Base-by-base conservation (phyloP, 2,888 invertebrate species). In the Gari tellinella region DNA sequence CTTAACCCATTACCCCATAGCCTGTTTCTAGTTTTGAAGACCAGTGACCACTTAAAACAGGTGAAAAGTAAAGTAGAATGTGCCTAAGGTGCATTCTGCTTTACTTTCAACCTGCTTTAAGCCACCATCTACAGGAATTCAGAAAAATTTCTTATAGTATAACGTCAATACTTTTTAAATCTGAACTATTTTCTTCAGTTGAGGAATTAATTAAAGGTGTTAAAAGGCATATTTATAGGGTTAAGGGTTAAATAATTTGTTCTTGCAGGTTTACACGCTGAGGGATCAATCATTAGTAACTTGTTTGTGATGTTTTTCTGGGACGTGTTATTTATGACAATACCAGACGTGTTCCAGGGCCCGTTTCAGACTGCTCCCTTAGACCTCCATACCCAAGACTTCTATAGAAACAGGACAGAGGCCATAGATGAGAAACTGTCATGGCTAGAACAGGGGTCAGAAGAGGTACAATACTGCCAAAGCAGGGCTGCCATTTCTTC, bases 251-350 rank as follows among this genome's bases (percentile, higher is more conserved):
- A 26, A 10, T 37, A 4, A 17, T 48, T 46, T 40, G 53, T 25
- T 70, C 25, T 91, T 91, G 0, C 89, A 94, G 95, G 95, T 14
- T 92, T 94, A n/a, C 96, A 96, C 89, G 95, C 95, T 87, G 96
- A 96, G 90, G 95, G 95, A 1, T 92, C 94, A 0, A 93, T 95
- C 17, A 93, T 95, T 7, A 92, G 93, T 2, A 94, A 94, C 0
- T 89, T 96, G 64, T 95, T 95, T 90, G 93, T 93, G 41, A 91
- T 95, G 0, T 91, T 96, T 8, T 96, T 97, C 91, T 97, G 96
- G 96, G 95, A 96, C 80, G 94, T 96, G 2, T 94, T 97, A 52
- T 95, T 94, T 84, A 89, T 92, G 64, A 81, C 90, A 14, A 92
- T 95, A 15, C 92, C 93, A 0, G 95, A 95, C 69, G 93, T 94